Conservation (phyloP, 2,888 invertebrate species). For the Ormyrus rosae region DNA sequence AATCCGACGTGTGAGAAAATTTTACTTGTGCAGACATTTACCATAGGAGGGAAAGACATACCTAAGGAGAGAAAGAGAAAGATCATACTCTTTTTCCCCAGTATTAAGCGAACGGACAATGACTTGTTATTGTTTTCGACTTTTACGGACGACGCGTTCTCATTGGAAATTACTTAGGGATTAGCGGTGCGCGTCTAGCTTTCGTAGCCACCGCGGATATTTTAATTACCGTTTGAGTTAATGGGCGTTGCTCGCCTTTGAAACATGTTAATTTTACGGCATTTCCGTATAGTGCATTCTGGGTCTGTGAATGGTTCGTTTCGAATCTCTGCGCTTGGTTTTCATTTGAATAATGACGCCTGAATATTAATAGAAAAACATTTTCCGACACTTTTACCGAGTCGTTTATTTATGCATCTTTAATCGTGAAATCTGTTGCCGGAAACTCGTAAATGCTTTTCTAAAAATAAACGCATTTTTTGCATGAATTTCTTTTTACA, state of each 20-base stretch:
- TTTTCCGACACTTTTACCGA: slow-evolving; percentile 7
- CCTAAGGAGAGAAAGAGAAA: background rate
- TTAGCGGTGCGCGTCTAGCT: background rate
- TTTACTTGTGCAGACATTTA: background rate
- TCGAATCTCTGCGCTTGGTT: background rate
- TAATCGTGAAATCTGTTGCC: no score
- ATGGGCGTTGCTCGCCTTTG: background rate
- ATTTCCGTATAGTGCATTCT: background rate
- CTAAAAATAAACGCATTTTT: no score
- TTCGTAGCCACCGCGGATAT: slow-evolving; percentile 22
- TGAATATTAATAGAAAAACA: background rate
- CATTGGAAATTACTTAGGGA: slow-evolving; percentile 25
- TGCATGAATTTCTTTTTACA: no score
- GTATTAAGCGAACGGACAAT: slow-evolving; percentile 24
- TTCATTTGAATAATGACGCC: slow-evolving; percentile 7
- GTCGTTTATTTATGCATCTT: no score
- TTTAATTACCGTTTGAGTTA: slow-evolving; percentile 28
- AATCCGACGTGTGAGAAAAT: slow-evolving; percentile 36
- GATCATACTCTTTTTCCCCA: background rate
- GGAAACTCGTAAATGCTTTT: no score
- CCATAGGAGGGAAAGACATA: background rate
- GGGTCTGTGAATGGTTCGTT: background rate
- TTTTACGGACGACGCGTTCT: slow-evolving; percentile 6
- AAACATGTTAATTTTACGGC: background rate
- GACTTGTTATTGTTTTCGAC: slow-evolving; percentile 41